Evolutionary conservation across 2,113 vertebrate species (phyloP).

Genomic region (Scortum barcoo): DNA sequence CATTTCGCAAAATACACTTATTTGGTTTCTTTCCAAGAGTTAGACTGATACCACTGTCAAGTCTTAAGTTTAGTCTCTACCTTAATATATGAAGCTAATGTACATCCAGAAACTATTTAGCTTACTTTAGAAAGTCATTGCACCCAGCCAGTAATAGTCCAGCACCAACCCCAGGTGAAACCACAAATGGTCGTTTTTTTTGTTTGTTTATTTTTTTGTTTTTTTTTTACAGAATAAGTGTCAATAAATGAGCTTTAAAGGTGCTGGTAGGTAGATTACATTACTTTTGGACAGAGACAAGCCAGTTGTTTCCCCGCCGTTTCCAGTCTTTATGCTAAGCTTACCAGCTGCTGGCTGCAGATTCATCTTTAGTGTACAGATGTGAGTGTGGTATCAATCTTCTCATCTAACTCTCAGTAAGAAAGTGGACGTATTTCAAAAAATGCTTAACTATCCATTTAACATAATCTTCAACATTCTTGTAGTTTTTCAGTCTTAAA

Average conservation of each 20-base stretch:
- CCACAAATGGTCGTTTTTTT: not conserved
- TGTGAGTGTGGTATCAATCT: not conserved
- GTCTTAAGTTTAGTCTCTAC: not conserved
- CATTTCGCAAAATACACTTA: not conserved
- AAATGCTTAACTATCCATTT: constrained; percentile 20
- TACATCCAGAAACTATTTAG: not conserved
- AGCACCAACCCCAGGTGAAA: not conserved
- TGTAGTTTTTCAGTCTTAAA: constrained; percentile 14
- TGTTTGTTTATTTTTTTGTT: too few relatives aligned
- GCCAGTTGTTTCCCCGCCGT: not conserved
- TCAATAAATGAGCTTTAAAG: not conserved
- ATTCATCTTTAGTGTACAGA: constrained; percentile 11
- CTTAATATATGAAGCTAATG: not conserved
- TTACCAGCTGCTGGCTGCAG: constrained; percentile 3
- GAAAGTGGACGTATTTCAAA: constrained; percentile 1
- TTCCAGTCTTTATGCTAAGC: constrained; percentile 6
- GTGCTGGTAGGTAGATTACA: not conserved
- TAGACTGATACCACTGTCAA: not conserved
- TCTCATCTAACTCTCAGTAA: not conserved
- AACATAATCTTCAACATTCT: not conserved
- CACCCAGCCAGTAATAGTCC: not conserved
- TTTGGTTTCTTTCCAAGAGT: not conserved
- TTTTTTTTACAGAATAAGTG: not conserved
- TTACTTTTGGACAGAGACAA: not conserved
- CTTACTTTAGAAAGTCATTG: constrained; percentile 2